Evolutionary conservation across 2,113 vertebrate genomes (phyloP).

Genomic region (Passer domesticus): DNA sequence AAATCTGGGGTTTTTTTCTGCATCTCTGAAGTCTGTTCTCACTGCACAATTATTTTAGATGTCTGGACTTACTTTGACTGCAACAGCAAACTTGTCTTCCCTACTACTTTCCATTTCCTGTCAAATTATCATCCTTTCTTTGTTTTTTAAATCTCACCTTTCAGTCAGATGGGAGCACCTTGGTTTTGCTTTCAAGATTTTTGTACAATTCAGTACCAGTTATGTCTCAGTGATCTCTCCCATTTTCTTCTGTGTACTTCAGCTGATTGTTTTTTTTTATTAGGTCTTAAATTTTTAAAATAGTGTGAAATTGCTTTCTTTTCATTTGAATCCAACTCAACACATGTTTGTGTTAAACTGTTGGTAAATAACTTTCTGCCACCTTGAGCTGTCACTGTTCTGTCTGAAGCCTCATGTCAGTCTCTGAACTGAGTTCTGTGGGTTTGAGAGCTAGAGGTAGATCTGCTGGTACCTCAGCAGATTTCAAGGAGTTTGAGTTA

Average conservation of each 20-base stretch:
- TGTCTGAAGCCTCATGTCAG: neutral
- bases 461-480: neutral
- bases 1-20: neutral
- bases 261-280: neutral
- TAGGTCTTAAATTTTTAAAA: neutral
- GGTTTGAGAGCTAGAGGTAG: neutral
- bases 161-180: neutral
- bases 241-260: neutral
- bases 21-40: neutral
- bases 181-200: neutral
- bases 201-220: neutral
- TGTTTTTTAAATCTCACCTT: neutral
- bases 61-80: neutral
- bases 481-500: neutral
- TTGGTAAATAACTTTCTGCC: neutral
- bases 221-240: neutral
- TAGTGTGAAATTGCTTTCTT: neutral
- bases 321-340: neutral
- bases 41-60: constrained; percentile 4
- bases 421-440: neutral
- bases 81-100: neutral
- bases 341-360: neutral
- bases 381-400: neutral
- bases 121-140: neutral
- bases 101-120: neutral